Evolutionary conservation across 2,797 vertebrate genomes (phyloP).

Genomic region (Bucorvus abyssinicus): DNA sequence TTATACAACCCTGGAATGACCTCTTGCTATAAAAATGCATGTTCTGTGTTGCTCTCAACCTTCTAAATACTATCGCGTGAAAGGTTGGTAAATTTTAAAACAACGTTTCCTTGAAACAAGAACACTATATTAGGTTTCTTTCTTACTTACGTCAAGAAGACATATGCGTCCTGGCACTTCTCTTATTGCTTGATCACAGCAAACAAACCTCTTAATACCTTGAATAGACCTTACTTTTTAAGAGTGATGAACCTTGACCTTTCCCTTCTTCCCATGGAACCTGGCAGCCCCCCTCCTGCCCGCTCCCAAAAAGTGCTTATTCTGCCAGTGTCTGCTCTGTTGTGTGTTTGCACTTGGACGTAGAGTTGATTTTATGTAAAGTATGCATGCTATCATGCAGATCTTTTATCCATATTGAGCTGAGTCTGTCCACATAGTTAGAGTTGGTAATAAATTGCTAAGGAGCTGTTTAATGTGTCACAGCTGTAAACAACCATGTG

Average conservation of each 20-base stretch:
- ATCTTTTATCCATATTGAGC: not conserved
- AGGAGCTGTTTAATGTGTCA: slow-evolving; percentile 12
- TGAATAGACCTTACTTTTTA: not conserved
- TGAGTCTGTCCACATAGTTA: not conserved
- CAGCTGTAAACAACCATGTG: not conserved
- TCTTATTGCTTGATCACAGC: not conserved
- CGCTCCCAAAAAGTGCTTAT: not conserved
- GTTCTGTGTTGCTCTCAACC: not conserved
- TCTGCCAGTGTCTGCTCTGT: not conserved
- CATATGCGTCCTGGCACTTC: not conserved
- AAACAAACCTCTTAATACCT: not conserved
- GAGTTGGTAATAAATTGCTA: not conserved
- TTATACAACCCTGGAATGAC: not conserved
- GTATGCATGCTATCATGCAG: not conserved
- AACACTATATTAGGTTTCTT: not conserved
- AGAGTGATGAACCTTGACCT: not conserved
- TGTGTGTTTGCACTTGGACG: not conserved
- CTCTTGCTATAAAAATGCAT: not conserved
- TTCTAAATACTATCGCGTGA: not conserved
- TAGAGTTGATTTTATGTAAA: not conserved
- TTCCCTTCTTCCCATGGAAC: not conserved
- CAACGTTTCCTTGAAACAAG: not conserved
- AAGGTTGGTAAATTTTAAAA: not conserved
- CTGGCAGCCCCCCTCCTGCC: not conserved
- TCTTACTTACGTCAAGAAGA: not conserved